Base-by-base conservation (phyloP, 1,140 invertebrate genomes). In the Bombus picipes region DNA sequence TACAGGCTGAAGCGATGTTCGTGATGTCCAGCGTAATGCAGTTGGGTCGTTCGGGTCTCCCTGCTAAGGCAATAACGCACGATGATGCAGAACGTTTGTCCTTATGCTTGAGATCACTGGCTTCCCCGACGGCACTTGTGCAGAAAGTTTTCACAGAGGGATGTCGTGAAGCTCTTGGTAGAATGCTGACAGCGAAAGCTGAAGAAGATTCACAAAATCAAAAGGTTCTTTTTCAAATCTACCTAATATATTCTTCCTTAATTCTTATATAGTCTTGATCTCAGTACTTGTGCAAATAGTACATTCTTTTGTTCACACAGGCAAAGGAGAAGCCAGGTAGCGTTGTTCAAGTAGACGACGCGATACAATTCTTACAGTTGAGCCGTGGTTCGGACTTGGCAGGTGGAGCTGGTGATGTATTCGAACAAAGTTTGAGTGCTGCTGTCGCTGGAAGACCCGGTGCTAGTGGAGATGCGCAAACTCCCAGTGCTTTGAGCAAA, bases 351-450 rank as follows among this genome's bases (percentile, higher is more conserved):
- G 97, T 98, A 0, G 98, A 99, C 92, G 98, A 98, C 93, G 98
- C 98, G 0, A 98, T 99, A 85, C 96, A 96, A 32, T 99, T 99
- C 93, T 94, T 97, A 72, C 99, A 99, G 95, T 95, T 99, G 13
- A 97, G 97, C 22, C 96, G 97, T 62, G 96, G 97, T 77, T 96
- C 96, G 86, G 97, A 97, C 82, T 95, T 96, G 78, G 97, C 98
- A 90, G 96, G 97, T 88, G 97, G 97, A 72, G 95, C 95, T 37
- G 98, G 98, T 93, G 98, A 99, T 93, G 97, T 99, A 79, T 99
- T 99, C 95, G 99, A 99, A 93, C 96, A 98, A 43, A 99, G 98
- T 68, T 96, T 99, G 73, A 98, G 97, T 81, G 98, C 98, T 93
- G 99, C 99, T 3, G 96, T 99, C 22, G 97, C 97, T 70, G 97